Percentiles rank a stretch among this genome's conserved stretches.
Conservation (phyloP, 2,797 vertebrate species). For the Nothura maculosa region DNA sequence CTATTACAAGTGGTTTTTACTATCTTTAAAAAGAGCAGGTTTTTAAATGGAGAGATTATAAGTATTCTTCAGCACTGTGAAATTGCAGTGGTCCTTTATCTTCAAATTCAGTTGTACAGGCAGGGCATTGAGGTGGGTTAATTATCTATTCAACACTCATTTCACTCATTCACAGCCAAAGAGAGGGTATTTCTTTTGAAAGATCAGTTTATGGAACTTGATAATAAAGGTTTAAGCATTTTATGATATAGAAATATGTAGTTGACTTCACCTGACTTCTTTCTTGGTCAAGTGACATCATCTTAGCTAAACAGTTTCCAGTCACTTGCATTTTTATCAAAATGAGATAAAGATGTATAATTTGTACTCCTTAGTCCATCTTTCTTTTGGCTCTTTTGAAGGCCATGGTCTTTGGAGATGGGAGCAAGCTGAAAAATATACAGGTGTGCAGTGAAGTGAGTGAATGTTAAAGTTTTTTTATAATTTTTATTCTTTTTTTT, state of each 20-base stretch:
- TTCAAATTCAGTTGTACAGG: background rate
- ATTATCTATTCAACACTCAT: background rate
- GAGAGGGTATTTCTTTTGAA: background rate
- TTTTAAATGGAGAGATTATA: background rate
- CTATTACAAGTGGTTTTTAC: background rate
- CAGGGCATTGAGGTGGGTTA: background rate
- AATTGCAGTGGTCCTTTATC: background rate
- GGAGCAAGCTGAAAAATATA: background rate
- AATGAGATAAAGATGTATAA: fast-evolving
- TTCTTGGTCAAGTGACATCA: background rate
- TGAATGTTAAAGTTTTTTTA: no score
- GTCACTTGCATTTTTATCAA: fast-evolving
- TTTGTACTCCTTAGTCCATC: fast-evolving
- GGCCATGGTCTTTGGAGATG: background rate
- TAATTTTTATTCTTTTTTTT: no score
- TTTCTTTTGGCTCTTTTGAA: background rate
- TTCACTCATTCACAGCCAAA: background rate
- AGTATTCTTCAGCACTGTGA: background rate
- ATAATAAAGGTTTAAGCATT: background rate
- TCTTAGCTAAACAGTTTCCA: background rate
- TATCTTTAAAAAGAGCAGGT: background rate
- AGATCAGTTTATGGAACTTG: background rate
- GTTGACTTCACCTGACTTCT: background rate
- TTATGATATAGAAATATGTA: background rate
- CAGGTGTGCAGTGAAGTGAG: background rate